Conservation (phyloP, 2,888 invertebrate genomes). For the Yponomeuta malinellus region DNA sequence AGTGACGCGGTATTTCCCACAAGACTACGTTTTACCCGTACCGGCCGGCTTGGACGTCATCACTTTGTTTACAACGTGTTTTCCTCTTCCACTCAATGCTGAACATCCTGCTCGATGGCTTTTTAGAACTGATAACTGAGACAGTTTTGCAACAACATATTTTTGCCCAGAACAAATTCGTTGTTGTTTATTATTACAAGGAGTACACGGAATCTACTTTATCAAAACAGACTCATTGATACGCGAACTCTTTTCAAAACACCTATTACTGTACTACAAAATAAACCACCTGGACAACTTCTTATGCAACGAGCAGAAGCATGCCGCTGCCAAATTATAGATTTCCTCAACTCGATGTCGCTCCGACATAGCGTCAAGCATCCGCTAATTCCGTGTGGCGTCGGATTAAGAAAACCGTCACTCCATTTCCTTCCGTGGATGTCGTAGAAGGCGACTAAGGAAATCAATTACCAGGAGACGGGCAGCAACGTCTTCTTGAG, state of each 20-base stretch:
- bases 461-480: no score
- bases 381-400: background rate
- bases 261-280: background rate
- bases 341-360: background rate
- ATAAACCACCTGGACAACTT: slow-evolving; percentile 1
- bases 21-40: background rate
- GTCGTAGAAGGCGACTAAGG: no score
- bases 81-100: slow-evolving; percentile 36
- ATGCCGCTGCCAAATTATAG: background rate
- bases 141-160: no score
- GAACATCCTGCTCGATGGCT: slow-evolving; percentile 5
- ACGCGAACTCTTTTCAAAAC: background rate
- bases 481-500: no score
- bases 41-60: slow-evolving; percentile 15
- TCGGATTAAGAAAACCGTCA: no score
- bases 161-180: no score
- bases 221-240: slow-evolving; percentile 39
- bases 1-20: slow-evolving; percentile 54
- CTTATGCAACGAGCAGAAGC: background rate
- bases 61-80: slow-evolving; percentile 29
- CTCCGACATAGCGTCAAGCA: background rate
- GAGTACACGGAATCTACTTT: slow-evolving; percentile 39
- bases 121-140: no score
- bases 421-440: no score
- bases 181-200: background rate